Evolutionary conservation across 2,113 vertebrate species (phyloP).

Genomic region (Phrynosoma platyrhinos): DNA sequence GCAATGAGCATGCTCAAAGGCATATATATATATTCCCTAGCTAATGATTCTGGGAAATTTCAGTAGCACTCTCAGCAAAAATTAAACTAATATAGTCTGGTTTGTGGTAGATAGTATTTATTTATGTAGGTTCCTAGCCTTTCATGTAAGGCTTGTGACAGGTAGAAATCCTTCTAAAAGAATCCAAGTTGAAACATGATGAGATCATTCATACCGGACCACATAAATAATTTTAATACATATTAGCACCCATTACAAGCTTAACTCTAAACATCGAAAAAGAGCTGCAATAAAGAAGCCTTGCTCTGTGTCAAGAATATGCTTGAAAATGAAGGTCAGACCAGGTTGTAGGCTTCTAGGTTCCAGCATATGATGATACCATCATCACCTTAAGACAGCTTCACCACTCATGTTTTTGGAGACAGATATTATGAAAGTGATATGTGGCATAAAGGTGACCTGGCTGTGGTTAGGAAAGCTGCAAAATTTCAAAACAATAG

Average conservation of each 20-base stretch:
- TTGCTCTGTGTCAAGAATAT: neutral
- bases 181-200: neutral
- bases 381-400: neutral
- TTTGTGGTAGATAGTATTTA: slow-evolving; percentile 2
- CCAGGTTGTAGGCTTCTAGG: neutral
- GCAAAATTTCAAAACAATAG: too few relatives aligned
- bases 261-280: neutral
- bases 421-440: too few relatives aligned
- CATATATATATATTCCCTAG: slow-evolving; percentile 65
- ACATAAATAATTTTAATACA: neutral
- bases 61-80: slow-evolving; percentile 57
- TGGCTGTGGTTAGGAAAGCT: too few relatives aligned
- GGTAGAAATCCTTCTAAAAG: neutral
- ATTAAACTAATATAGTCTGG: slow-evolving; percentile 37
- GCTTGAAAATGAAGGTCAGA: neutral
- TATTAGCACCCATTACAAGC: neutral
- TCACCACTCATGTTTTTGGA: too few relatives aligned
- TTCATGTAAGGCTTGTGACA: neutral
- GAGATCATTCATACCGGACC: neutral
- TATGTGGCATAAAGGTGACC: too few relatives aligned
- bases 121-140: neutral
- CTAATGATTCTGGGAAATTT: slow-evolving; percentile 52
- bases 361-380: neutral
- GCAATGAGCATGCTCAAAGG: slow-evolving; percentile 60
- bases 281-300: neutral